These are phyloP conservation scores for Pachypanchax playfairii DNA, from an alignment of 2,113 vertebrate genomes.

Conservation along the genomic window DNA sequence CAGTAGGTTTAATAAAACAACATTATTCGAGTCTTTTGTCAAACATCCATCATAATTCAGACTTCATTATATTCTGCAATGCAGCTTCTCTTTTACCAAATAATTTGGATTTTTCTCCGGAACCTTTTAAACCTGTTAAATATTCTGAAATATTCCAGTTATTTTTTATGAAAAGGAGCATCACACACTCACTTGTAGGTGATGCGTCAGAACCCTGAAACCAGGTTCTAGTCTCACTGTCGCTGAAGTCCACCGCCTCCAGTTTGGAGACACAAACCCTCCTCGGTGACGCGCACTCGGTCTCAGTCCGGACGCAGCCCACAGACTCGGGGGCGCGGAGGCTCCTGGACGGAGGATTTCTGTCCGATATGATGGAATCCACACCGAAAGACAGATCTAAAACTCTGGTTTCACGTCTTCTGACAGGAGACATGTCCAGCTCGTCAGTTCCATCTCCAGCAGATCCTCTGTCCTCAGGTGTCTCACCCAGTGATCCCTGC, in stretches of 20 bases:
- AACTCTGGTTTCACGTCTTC: slow-evolving; percentile 69
- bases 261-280: slow-evolving; percentile 50
- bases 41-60: too few species aligned
- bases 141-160: neutral
- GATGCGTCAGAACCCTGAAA: slow-evolving; percentile 70
- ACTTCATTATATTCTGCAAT: too few species aligned
- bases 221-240: slow-evolving; percentile 67
- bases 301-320: slow-evolving; percentile 38
- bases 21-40: too few species aligned
- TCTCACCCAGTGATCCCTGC: slow-evolving; percentile 71
- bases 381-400: slow-evolving; percentile 82
- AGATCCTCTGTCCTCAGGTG: slow-evolving; percentile 53
- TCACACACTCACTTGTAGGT: slow-evolving; percentile 73
- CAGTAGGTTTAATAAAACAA: too few species aligned
- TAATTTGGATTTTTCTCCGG: too few species aligned
- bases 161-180: neutral
- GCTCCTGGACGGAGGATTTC: slow-evolving; percentile 51
- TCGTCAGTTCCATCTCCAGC: slow-evolving; percentile 60
- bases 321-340: slow-evolving; percentile 48
- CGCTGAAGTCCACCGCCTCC: slow-evolving; percentile 60
- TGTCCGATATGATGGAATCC: slow-evolving; percentile 81
- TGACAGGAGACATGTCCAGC: slow-evolving; percentile 60
- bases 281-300: slow-evolving; percentile 63
- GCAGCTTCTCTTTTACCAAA: too few species aligned
- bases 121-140: too few species aligned